Percentiles rank a stretch among this genome's conserved stretches.
Conservation (phyloP, 2,113 vertebrate species). For the Carassius auratus region DNA sequence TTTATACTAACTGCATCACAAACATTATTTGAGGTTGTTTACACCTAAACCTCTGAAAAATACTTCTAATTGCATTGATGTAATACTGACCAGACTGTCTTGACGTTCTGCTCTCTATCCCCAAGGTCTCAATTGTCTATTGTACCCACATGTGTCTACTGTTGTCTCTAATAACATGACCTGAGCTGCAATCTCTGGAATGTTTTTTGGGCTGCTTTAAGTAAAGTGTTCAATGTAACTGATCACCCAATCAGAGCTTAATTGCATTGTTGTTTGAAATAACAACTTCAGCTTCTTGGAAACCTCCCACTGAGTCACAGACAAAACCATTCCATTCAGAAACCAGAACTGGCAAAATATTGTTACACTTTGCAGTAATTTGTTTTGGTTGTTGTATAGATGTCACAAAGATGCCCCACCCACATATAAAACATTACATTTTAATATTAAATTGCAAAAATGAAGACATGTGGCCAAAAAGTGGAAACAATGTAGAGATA, state of each 20-base stretch:
- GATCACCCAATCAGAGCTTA: slow-evolving; percentile 46
- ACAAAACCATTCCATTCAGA: slow-evolving; percentile 10
- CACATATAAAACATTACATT: background rate
- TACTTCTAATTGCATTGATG: background rate
- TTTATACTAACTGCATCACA: background rate
- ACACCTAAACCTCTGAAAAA: background rate
- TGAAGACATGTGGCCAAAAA: background rate
- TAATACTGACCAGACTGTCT: background rate
- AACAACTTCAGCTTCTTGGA: slow-evolving; percentile 41
- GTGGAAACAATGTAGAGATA: background rate
- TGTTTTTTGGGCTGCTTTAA: slow-evolving; percentile 53
- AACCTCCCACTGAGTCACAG: slow-evolving; percentile 19
- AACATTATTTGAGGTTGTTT: background rate
- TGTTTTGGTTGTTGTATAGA: background rate
- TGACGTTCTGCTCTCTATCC: slow-evolving; percentile 44
- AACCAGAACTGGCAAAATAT: background rate
- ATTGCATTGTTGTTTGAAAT: slow-evolving; percentile 42
- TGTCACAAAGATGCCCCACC: background rate
- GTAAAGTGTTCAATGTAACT: slow-evolving; percentile 50
- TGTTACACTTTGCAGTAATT: background rate
- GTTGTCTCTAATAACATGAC: slow-evolving; percentile 65
- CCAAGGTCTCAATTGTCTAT: background rate
- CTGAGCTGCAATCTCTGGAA: slow-evolving; percentile 58
- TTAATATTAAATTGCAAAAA: background rate
- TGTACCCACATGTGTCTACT: slow-evolving; percentile 31